These are phyloP conservation scores for Deladenus siricidicola DNA, from an alignment of 2,888 invertebrate species.

Conservation along the genomic window DNA sequence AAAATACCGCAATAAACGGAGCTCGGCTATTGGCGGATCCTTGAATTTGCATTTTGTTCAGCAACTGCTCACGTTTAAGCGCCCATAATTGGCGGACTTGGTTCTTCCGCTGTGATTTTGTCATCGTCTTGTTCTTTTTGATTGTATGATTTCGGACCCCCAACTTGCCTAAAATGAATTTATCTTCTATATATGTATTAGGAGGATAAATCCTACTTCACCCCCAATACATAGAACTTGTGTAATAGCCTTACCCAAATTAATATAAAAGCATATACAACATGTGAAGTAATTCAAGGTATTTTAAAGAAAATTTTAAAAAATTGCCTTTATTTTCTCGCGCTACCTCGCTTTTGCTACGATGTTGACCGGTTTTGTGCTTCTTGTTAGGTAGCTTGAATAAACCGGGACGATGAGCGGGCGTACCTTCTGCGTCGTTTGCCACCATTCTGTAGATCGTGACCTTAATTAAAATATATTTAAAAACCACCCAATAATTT, in stretches of 20 bases:
- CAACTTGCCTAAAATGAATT: slow-evolving; percentile 15
- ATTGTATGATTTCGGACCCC: slow-evolving; percentile 3
- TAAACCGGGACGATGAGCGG: slow-evolving; percentile 70
- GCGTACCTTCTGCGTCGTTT: neutral
- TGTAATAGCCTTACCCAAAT: too few species aligned
- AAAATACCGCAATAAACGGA: slow-evolving; percentile 16
- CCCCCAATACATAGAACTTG: too few species aligned
- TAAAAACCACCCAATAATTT: slow-evolving; percentile 1
- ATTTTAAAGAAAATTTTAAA: too few species aligned
- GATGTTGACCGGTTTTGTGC: slow-evolving; percentile 84
- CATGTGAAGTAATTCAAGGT: too few species aligned
- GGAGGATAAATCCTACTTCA: too few species aligned
- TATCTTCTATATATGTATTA: too few species aligned
- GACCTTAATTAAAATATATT: slow-evolving; percentile 11
- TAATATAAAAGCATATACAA: too few species aligned
- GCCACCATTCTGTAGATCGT: slow-evolving; percentile 14
- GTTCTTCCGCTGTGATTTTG: slow-evolving; percentile 17
- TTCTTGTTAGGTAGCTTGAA: slow-evolving; percentile 85
- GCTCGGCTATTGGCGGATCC: slow-evolving; percentile 22
- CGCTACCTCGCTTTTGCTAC: slow-evolving; percentile 71
- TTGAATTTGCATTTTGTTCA: slow-evolving; percentile 18
- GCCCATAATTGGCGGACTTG: slow-evolving; percentile 14
- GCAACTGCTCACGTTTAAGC: slow-evolving; percentile 14
- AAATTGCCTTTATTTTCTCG: slow-evolving; percentile 35
- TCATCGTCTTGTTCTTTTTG: neutral